Percentiles rank a stretch among this genome's conserved stretches.
phyloP scores from a whole-genome alignment of 2,888 invertebrate species.

The Drosophila emarginata region DNA sequence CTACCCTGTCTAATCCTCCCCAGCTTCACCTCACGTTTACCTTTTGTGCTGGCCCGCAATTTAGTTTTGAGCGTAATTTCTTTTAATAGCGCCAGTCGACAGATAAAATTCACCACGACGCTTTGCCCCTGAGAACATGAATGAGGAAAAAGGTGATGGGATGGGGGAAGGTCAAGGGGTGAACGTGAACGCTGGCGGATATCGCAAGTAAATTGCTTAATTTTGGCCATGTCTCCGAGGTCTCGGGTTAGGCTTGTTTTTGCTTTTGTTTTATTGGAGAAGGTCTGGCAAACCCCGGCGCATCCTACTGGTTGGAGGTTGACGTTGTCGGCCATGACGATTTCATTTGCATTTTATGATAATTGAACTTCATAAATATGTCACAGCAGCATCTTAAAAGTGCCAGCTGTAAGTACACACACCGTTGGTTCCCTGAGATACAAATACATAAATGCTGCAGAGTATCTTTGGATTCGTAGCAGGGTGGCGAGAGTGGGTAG shows the following conservation, averaged over 20 bases:
- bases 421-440: slow-evolving; percentile 62
- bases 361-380: slow-evolving; percentile 79
- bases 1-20: slow-evolving; percentile 1
- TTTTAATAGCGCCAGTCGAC: slow-evolving; percentile 80
- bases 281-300: slow-evolving; percentile 9
- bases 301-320: slow-evolving; percentile 51
- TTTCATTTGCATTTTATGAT: slow-evolving; percentile 79
- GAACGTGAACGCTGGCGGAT: slow-evolving; percentile 59
- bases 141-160: background rate
- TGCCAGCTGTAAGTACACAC: slow-evolving; percentile 72
- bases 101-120: slow-evolving; percentile 69
- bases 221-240: slow-evolving; percentile 64
- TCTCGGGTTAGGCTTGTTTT: slow-evolving; percentile 39
- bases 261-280: slow-evolving; percentile 72
- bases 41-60: slow-evolving; percentile 75
- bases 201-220: slow-evolving; percentile 78
- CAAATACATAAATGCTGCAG: slow-evolving; percentile 33
- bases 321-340: slow-evolving; percentile 76
- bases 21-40: slow-evolving; percentile 42
- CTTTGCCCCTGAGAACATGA: slow-evolving; percentile 20
- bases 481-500: background rate
- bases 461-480: background rate
- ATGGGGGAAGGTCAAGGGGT: slow-evolving; percentile 52
- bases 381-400: slow-evolving; percentile 76
- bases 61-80: slow-evolving; percentile 82